A percentile compares a stretch with the other conserved stretches of the same genome.
Evolutionary conservation across 2,113 vertebrate genomes (phyloP).

Genomic region (Callorhinus ursinus): DNA sequence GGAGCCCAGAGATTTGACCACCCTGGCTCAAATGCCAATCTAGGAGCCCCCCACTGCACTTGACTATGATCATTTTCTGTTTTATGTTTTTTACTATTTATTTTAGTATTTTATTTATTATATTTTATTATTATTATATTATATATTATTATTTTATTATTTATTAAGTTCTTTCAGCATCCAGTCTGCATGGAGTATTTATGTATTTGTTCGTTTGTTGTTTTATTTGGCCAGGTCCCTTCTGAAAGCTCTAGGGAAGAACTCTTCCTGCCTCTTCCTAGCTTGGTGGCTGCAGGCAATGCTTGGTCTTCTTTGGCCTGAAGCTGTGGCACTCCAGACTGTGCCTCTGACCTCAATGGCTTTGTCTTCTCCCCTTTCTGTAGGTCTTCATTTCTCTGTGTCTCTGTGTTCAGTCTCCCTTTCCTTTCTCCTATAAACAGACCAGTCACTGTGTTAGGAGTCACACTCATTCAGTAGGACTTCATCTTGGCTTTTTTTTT

Average conservation of each 20-base stretch:
- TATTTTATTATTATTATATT: no score
- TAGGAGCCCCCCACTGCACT: neutral
- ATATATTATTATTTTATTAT: no score
- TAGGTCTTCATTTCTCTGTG: neutral
- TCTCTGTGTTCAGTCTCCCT: neutral
- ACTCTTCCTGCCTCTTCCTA: neutral
- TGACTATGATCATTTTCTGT: neutral
- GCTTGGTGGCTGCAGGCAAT: neutral
- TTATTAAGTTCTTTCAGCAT: neutral
- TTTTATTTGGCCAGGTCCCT: neutral
- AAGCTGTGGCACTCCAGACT: neutral
- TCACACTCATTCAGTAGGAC: neutral
- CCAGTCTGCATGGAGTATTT: neutral
- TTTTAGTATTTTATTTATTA: no score
- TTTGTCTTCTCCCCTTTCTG: neutral
- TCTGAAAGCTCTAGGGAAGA: neutral
- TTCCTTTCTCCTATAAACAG: neutral
- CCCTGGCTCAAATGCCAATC: neutral
- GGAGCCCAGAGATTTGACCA: neutral
- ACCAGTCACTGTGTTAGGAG: neutral
- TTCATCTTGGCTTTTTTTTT: neutral
- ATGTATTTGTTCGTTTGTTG: neutral
- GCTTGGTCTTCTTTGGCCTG: neutral
- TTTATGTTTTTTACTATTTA: neutral
- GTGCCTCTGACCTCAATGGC: neutral